These are phyloP conservation scores for Umimayanthus kanabou DNA, from an alignment of 92 coral and sea anemone species.

Conservation along the genomic window DNA sequence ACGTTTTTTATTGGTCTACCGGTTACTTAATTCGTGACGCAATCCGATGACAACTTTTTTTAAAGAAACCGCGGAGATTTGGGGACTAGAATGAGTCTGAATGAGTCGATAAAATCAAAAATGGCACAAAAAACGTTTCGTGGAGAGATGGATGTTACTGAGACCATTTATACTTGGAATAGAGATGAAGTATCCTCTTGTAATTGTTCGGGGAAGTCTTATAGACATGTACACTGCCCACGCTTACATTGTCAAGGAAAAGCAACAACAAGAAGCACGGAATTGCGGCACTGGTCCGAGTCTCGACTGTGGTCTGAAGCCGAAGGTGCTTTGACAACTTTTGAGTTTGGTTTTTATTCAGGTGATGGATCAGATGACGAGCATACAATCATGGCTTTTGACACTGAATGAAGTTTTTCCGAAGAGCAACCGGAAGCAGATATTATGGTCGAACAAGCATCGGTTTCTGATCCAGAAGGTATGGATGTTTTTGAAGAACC, in stretches of 20 bases:
- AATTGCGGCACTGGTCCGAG: slow-evolving; percentile 48
- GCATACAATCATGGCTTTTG: slow-evolving; percentile 28
- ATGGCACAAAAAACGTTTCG: slow-evolving; percentile 43
- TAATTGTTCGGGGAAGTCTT: slow-evolving; percentile 47
- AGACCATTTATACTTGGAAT: slow-evolving; percentile 31
- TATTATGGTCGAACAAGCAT: too few relatives aligned
- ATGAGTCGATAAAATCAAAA: slow-evolving; percentile 3
- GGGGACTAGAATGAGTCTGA: slow-evolving; percentile 22
- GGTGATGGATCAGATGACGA: background rate
- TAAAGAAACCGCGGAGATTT: slow-evolving; percentile 25
- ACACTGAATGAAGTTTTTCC: background rate
- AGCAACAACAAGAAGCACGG: slow-evolving; percentile 51
- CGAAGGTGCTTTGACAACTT: background rate
- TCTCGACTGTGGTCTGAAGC: slow-evolving; percentile 28
- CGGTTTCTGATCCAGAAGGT: too few relatives aligned
- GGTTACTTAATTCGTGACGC: slow-evolving; percentile 25
- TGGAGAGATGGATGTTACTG: slow-evolving; percentile 46
- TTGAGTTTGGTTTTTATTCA: slow-evolving; percentile 1
- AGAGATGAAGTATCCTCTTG: slow-evolving; percentile 66
- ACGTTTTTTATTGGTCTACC: slow-evolving; percentile 37
- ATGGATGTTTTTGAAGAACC: too few relatives aligned
- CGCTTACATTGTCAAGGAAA: slow-evolving; percentile 60
- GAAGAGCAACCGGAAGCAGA: too few relatives aligned
- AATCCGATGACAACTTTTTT: slow-evolving; percentile 28
- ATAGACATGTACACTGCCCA: slow-evolving; percentile 57